Percentiles rank a stretch among this genome's conserved stretches.
Conservation (phyloP, 2,888 invertebrate genomes). For the Lithophane ornitopus region DNA sequence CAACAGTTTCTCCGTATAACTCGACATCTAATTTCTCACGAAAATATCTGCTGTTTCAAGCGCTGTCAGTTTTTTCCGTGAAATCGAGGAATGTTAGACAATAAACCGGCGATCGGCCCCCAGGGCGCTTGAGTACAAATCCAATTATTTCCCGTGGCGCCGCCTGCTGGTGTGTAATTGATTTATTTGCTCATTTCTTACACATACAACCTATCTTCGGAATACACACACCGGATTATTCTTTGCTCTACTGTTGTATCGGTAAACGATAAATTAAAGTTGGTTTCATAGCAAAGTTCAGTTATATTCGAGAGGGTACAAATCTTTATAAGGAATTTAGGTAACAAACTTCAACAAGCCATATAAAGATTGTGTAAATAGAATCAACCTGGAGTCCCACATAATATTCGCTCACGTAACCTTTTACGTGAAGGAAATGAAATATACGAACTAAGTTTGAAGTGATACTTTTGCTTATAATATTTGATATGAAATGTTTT, state of each 20-base stretch:
- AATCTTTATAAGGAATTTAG: constrained; percentile 23
- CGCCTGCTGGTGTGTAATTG: constrained; percentile 84
- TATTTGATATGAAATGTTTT: constrained; percentile 40
- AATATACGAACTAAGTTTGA: constrained; percentile 51
- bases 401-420: constrained; percentile 50
- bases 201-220: constrained; percentile 76
- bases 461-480: constrained; percentile 48
- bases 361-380: constrained; percentile 50
- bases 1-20: constrained; percentile 62
- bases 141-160: constrained; percentile 86
- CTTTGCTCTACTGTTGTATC: constrained; percentile 59
- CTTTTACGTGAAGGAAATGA: constrained; percentile 50
- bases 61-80: constrained; percentile 72
- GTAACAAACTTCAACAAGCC: constrained; percentile 40
- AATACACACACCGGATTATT: constrained; percentile 71
- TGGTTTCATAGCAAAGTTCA: constrained; percentile 33
- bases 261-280: constrained; percentile 51
- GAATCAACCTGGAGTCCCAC: constrained; percentile 41
- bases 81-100: constrained; percentile 81
- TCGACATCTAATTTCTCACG: constrained; percentile 63
- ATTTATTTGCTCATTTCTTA: constrained; percentile 87
- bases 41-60: constrained; percentile 72
- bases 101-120: constrained; percentile 82
- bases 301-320: constrained; percentile 23
- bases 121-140: constrained; percentile 83